Base-by-base conservation (phyloP, 2,888 invertebrate species). In the Prionchulus punctatus region DNA sequence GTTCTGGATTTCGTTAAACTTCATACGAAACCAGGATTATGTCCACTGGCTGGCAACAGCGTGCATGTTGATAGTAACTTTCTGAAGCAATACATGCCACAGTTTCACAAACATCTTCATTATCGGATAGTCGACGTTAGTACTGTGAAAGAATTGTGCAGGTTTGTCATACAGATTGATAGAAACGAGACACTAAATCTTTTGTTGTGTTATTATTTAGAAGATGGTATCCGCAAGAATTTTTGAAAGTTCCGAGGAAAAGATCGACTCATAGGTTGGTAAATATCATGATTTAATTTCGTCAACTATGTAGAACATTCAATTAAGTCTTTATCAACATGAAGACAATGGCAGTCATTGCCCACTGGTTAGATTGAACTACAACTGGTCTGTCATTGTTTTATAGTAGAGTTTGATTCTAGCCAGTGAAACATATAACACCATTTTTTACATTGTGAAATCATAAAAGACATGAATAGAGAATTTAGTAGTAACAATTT, bases 111-210 rank as follows among this genome's bases (percentile, higher is more conserved):
- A 1, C 85, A 88, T 70, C 74, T 94, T 61, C 90, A 94, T 70
- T 91, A 94, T 72, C 80, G 94, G 64, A 83, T 88, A 48, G 81
- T 98, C 60, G 96, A 96, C 76, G 90, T 92, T 1, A 86, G 86
- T 36, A 80, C 86, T 0, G 73, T 96, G 23, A 92, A 91, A 71
- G 91, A 92, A 72, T 70, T 94, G 27, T 71, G 74, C 62, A 73
- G 54, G 62, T 59, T 36, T 36, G 18, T 12, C 7, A 36, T 36
- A 12, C 18, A 12, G 18, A 18, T 36, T 36, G 36, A 18, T 36
- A 18, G 18, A 36, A 12, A n/a, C 7, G 28, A 30, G 2, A 18
- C 15, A 3, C 18, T 49, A 2, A 21, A 23, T 55, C 18, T 12
- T 30, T n/a, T 49, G 4, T 4, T 12, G 2, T 50, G 4, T 27